phyloP scores from a whole-genome alignment of 2,797 vertebrate species.

The Cynodonichthys magdalenae region DNA sequence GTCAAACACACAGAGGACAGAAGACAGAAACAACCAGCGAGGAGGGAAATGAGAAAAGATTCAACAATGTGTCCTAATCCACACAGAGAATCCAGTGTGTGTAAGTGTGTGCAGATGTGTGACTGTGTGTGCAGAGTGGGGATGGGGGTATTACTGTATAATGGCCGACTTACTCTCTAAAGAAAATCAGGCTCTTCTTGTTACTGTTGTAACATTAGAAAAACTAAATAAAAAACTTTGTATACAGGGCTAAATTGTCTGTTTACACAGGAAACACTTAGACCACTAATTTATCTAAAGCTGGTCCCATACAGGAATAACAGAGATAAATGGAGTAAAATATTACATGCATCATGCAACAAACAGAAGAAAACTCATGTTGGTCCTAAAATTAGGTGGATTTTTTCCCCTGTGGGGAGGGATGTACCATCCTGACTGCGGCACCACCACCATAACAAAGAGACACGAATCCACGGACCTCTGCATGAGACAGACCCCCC shows the following conservation, averaged over 20 bases:
- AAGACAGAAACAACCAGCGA: slow-evolving; percentile 7
- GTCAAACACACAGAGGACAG: neutral
- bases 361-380: neutral
- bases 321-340: neutral
- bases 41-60: slow-evolving; percentile 20
- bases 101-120: slow-evolving; percentile 19
- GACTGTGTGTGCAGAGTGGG: slow-evolving; percentile 11
- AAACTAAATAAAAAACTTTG: slow-evolving; percentile 9
- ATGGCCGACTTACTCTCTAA: slow-evolving; percentile 42
- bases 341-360: neutral
- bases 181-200: slow-evolving; percentile 33
- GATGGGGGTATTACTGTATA: slow-evolving; percentile 44
- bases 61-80: slow-evolving; percentile 69
- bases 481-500: slow-evolving; percentile 39
- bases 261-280: neutral
- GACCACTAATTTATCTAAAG: neutral
- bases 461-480: slow-evolving; percentile 61
- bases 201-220: slow-evolving; percentile 19
- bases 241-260: slow-evolving; percentile 37
- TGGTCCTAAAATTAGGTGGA: neutral
- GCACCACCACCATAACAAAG: slow-evolving; percentile 78
- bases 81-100: slow-evolving; percentile 52
- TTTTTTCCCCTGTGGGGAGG: slow-evolving; percentile 24
- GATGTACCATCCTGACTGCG: slow-evolving; percentile 70
- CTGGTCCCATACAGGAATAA: slow-evolving; percentile 2